phyloP scores from a whole-genome alignment of 2,113 vertebrate genomes.

The Alaudala cheleensis region DNA sequence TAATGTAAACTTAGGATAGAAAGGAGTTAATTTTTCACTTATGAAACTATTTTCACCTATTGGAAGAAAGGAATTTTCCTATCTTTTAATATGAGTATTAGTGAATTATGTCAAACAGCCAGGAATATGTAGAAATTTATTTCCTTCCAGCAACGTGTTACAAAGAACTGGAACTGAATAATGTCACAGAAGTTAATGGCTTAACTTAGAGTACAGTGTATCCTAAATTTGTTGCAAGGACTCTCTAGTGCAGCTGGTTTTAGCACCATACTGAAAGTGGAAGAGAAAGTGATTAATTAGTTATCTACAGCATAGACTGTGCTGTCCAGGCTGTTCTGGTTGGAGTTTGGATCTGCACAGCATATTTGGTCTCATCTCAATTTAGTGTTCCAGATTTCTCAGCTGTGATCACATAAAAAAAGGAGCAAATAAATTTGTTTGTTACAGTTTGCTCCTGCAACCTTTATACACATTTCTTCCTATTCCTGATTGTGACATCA shows the following conservation, averaged over 20 bases:
- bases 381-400: not conserved
- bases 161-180: not conserved
- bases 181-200: not conserved
- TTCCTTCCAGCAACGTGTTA: not conserved
- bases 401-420: not conserved
- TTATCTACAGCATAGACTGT: not conserved
- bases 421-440: not conserved
- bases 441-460: not conserved
- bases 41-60: not conserved
- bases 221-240: not conserved
- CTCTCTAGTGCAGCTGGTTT: not conserved
- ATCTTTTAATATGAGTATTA: not conserved
- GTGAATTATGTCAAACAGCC: not conserved
- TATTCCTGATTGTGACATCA: not conserved
- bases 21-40: not conserved
- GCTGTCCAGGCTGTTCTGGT: not conserved
- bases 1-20: not conserved
- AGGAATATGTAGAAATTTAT: not conserved
- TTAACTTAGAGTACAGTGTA: not conserved
- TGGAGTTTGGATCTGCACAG: not conserved
- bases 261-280: not conserved
- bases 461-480: not conserved
- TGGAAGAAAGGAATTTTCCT: not conserved
- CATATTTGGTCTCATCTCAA: not conserved
- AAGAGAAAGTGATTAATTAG: not conserved